A percentile compares a stretch with the other conserved stretches of the same genome.
Evolutionary conservation across 2,113 vertebrate genomes (phyloP).

Genomic region (Cnemophilus loriae): DNA sequence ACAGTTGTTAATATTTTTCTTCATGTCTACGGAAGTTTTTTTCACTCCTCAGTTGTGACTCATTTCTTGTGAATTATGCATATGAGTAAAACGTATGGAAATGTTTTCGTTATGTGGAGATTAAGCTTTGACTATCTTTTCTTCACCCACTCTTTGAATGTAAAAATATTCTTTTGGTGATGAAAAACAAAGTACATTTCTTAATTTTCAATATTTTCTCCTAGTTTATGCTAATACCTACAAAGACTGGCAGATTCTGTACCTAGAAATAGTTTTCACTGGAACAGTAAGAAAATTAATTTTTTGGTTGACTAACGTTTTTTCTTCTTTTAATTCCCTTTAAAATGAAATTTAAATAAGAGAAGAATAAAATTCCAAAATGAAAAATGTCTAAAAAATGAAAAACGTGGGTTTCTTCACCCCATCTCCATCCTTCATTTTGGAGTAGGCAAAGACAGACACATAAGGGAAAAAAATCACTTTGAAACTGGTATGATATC

Average conservation of each 20-base stretch:
- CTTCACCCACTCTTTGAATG: background rate
- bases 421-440: background rate
- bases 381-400: background rate
- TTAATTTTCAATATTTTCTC: background rate
- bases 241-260: background rate
- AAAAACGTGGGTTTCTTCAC: background rate
- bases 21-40: background rate
- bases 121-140: background rate
- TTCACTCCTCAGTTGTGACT: background rate
- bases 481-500: background rate
- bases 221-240: background rate
- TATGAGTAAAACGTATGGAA: background rate
- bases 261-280: background rate
- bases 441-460: background rate
- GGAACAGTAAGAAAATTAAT: background rate
- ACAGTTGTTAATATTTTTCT: fast-evolving
- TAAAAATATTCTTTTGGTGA: background rate
- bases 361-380: background rate
- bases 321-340: background rate
- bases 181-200: background rate
- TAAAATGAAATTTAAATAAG: background rate
- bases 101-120: background rate
- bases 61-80: background rate
- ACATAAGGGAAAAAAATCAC: fast-evolving
- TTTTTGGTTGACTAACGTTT: background rate